Evolutionary conservation across 2,797 vertebrate genomes (phyloP).

Genomic region (Peromyscus attwateri): DNA sequence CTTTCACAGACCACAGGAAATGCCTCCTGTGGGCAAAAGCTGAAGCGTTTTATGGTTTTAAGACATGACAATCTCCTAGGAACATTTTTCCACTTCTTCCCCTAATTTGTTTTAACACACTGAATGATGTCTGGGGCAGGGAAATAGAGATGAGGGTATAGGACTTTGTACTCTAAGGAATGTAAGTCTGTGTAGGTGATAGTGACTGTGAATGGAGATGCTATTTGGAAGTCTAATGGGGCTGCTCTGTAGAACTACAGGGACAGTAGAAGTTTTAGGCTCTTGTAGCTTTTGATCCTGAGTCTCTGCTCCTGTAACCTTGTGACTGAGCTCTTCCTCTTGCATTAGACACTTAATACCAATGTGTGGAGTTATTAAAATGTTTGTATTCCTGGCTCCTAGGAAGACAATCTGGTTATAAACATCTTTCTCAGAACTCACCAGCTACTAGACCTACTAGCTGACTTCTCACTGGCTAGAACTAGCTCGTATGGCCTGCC

Average conservation of each 20-base stretch:
- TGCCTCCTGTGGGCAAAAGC: background rate
- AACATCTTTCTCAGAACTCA: slow-evolving; percentile 36
- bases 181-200: background rate
- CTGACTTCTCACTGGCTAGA: background rate
- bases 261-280: slow-evolving; percentile 36
- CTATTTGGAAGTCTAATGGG: background rate
- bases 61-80: slow-evolving; percentile 38
- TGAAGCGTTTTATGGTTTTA: slow-evolving; percentile 62
- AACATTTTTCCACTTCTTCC: background rate
- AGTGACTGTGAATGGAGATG: background rate
- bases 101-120: slow-evolving; percentile 16
- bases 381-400: slow-evolving; percentile 37
- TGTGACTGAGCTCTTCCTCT: slow-evolving; percentile 37
- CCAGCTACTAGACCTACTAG: background rate
- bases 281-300: background rate
- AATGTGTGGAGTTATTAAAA: slow-evolving; percentile 22
- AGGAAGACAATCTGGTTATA: slow-evolving; percentile 23
- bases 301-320: too few relatives aligned
- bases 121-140: slow-evolving; percentile 19
- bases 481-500: background rate
- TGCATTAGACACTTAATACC: background rate
- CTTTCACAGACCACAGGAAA: background rate
- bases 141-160: slow-evolving; percentile 7
- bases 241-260: background rate
- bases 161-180: slow-evolving; percentile 26